Conservation (phyloP, 2,113 vertebrate species). For the Arizona elegans region DNA sequence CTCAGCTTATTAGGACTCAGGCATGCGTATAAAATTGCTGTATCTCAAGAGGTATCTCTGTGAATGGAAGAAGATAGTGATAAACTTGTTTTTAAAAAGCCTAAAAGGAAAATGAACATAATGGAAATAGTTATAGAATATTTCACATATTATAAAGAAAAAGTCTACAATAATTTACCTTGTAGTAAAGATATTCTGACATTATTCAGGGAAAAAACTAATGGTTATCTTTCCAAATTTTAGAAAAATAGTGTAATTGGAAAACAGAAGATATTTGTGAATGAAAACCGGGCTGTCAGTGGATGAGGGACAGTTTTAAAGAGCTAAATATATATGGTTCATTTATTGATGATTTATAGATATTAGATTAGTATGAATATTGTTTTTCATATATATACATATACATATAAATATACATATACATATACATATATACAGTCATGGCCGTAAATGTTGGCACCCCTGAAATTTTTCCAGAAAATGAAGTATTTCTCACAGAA, state of each 20-base stretch:
- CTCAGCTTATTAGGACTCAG: constrained; percentile 64
- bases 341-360: background rate
- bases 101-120: constrained; percentile 23
- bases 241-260: background rate
- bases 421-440: too few species aligned
- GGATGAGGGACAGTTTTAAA: background rate
- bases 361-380: background rate
- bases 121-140: constrained; percentile 18
- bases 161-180: background rate
- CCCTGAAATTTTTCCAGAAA: too few species aligned
- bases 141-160: background rate
- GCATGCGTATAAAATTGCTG: constrained; percentile 67
- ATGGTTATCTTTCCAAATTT: background rate
- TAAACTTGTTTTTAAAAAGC: constrained; percentile 44
- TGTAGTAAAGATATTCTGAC: background rate
- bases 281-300: background rate
- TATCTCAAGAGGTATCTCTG: constrained; percentile 60
- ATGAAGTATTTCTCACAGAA: too few species aligned
- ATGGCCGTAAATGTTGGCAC: too few species aligned
- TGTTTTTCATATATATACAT: background rate
- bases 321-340: background rate
- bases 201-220: background rate
- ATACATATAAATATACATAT: too few species aligned
- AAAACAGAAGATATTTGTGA: background rate
- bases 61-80: constrained; percentile 37